Percentiles rank a stretch among this genome's conserved stretches.
These are phyloP conservation scores for Drosophila multiciliata DNA, from an alignment of 2,888 invertebrate species.

Conservation along the genomic window DNA sequence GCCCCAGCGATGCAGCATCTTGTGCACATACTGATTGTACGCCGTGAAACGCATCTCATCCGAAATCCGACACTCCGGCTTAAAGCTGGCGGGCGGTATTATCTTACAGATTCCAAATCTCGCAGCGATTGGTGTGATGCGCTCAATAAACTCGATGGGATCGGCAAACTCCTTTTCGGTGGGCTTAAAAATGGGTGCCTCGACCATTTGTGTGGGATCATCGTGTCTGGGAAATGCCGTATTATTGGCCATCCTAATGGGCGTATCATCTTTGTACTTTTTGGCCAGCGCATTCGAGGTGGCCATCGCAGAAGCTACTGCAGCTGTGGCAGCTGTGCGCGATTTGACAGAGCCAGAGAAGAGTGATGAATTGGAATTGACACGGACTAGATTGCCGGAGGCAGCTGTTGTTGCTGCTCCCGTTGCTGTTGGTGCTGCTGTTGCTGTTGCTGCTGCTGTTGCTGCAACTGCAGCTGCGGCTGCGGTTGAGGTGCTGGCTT, in stretches of 20 bases:
- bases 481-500: slow-evolving; percentile 69
- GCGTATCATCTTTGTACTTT: slow-evolving; percentile 84
- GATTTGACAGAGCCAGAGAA: slow-evolving; percentile 84
- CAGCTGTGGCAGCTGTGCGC: slow-evolving; percentile 58
- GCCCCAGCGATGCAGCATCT: slow-evolving; percentile 95
- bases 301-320: slow-evolving; percentile 43
- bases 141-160: slow-evolving; percentile 93
- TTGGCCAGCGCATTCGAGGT: slow-evolving; percentile 79
- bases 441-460: slow-evolving; percentile 36
- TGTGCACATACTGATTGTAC: slow-evolving; percentile 95
- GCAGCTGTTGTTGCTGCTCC: slow-evolving; percentile 34
- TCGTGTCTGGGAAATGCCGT: slow-evolving; percentile 85
- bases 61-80: slow-evolving; percentile 92
- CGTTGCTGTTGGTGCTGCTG: slow-evolving; percentile 40
- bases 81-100: slow-evolving; percentile 92
- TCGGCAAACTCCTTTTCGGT: slow-evolving; percentile 94
- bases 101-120: slow-evolving; percentile 95
- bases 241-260: slow-evolving; percentile 85
- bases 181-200: slow-evolving; percentile 93
- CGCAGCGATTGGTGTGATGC: slow-evolving; percentile 90
- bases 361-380: slow-evolving; percentile 84
- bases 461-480: slow-evolving; percentile 56
- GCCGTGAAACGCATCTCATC: slow-evolving; percentile 95
- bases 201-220: slow-evolving; percentile 87
- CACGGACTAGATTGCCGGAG: slow-evolving; percentile 73